Conservation (phyloP, 2,113 vertebrate species). For the Crotalus viridis region DNA sequence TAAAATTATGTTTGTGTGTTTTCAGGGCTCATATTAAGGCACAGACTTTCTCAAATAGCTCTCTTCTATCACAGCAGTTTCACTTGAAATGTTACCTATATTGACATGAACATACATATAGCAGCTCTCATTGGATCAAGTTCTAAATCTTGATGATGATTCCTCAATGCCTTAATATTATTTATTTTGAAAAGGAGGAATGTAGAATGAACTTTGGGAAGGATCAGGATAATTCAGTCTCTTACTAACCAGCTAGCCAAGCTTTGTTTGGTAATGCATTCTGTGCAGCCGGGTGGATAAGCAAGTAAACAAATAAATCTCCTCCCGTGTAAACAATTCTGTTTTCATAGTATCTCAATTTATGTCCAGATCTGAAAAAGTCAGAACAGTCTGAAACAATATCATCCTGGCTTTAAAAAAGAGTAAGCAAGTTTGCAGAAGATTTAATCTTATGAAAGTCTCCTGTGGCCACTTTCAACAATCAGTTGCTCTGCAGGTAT, state of each 20-base stretch:
- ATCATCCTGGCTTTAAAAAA: not conserved
- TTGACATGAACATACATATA: not conserved
- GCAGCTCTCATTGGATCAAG: not conserved
- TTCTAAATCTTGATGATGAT: not conserved
- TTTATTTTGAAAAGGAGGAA: not conserved
- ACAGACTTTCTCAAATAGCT: not conserved
- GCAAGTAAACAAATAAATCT: not conserved
- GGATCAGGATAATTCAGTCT: not conserved
- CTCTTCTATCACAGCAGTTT: not conserved
- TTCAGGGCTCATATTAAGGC: not conserved
- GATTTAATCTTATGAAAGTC: not conserved
- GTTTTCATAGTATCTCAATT: not conserved
- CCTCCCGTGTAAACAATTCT: not conserved
- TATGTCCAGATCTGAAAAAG: not conserved
- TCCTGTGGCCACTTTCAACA: not conserved
- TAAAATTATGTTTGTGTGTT: not conserved
- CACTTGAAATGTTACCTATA: not conserved
- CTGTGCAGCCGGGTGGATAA: not conserved
- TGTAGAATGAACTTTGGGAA: not conserved
- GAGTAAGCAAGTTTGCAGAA: not conserved
- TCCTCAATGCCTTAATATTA: not conserved
- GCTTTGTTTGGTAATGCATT: not conserved
- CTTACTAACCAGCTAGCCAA: not conserved
- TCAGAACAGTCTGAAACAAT: not conserved
- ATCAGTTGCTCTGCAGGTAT: not conserved